These are phyloP conservation scores for Ophion ellenae DNA, from an alignment of 2,888 invertebrate species.

Conservation along the genomic window DNA sequence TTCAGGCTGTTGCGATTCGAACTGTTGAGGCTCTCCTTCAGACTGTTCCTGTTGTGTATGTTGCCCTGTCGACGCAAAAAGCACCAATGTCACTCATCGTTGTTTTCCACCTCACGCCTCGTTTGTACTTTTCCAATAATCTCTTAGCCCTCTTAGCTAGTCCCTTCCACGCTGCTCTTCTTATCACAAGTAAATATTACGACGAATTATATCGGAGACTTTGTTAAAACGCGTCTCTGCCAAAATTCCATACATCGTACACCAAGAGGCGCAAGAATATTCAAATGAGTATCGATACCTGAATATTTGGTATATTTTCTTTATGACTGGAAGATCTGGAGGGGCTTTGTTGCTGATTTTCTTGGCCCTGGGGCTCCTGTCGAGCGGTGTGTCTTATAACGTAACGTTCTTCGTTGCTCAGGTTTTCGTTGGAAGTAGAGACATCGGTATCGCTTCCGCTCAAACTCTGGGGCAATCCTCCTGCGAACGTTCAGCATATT, in stretches of 20 bases:
- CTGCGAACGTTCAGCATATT: conserved; percentile 72
- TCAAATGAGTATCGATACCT: conserved; percentile 71
- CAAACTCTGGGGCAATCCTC: conserved; percentile 89
- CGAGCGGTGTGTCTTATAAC: conserved; percentile 92
- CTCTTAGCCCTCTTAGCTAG: too few species aligned
- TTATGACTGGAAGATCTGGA: conserved; percentile 85
- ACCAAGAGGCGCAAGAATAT: neutral
- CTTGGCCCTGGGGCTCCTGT: conserved; percentile 96
- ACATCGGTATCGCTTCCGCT: conserved; percentile 96
- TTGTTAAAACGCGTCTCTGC: neutral
- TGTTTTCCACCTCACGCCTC: too few species aligned
- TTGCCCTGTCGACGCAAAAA: conserved; percentile 76
- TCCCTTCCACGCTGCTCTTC: neutral
- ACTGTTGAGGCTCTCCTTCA: conserved; percentile 81
- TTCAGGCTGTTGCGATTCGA: conserved; percentile 82
- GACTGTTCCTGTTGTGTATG: conserved; percentile 81
- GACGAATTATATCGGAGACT: neutral
- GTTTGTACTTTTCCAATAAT: too few species aligned
- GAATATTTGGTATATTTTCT: conserved; percentile 82
- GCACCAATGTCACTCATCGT: neutral
- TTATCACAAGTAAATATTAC: neutral
- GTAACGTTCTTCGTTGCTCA: conserved; percentile 93
- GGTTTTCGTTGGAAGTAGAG: conserved; percentile 95
- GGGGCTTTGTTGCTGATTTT: conserved; percentile 88
- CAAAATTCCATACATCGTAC: neutral